Evolutionary conservation across 2,888 invertebrate genomes (phyloP).

Genomic region (Watsonalla cultraria): DNA sequence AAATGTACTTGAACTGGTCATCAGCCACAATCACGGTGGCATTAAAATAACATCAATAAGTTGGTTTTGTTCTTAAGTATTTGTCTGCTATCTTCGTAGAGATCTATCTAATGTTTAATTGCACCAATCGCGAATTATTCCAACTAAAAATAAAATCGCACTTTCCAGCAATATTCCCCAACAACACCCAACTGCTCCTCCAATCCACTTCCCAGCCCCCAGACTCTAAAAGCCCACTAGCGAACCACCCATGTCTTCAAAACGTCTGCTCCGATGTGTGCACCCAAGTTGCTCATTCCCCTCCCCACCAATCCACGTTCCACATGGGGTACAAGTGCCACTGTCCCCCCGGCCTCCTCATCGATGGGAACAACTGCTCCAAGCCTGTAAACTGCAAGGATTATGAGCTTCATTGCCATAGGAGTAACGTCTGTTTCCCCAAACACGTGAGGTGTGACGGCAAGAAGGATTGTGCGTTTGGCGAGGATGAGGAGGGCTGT

Average conservation of each 20-base stretch:
- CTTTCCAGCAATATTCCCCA: conserved; percentile 69
- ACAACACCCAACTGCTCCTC: conserved; percentile 55
- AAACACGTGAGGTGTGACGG: conserved; percentile 67
- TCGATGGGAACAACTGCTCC: conserved; percentile 77
- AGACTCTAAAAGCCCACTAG: conserved; percentile 24
- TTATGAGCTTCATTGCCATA: conserved; percentile 62
- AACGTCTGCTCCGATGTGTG: conserved; percentile 88
- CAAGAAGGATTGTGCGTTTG: conserved; percentile 65
- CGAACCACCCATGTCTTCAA: conserved; percentile 80
- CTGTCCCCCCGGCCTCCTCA: conserved; percentile 83
- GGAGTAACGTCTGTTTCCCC: conserved; percentile 64
- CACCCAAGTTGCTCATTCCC: conserved; percentile 59
- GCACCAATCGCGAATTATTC: no score
- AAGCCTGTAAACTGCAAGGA: conserved; percentile 69
- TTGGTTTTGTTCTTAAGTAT: no score
- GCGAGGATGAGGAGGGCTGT: conserved; percentile 79
- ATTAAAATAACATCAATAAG: no score
- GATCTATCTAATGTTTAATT: no score
- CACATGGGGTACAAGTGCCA: conserved; percentile 57
- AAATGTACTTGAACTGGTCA: no score
- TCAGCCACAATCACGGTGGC: no score
- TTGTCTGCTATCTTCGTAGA: no score
- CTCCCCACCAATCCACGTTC: conserved; percentile 12
- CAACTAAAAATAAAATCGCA: no score
- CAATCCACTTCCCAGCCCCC: conserved; percentile 35